A percentile compares a stretch with the other conserved stretches of the same genome.
These are phyloP conservation scores for Trichomycterus rosablanca DNA, from an alignment of 2,113 vertebrate species.

Conservation along the genomic window DNA sequence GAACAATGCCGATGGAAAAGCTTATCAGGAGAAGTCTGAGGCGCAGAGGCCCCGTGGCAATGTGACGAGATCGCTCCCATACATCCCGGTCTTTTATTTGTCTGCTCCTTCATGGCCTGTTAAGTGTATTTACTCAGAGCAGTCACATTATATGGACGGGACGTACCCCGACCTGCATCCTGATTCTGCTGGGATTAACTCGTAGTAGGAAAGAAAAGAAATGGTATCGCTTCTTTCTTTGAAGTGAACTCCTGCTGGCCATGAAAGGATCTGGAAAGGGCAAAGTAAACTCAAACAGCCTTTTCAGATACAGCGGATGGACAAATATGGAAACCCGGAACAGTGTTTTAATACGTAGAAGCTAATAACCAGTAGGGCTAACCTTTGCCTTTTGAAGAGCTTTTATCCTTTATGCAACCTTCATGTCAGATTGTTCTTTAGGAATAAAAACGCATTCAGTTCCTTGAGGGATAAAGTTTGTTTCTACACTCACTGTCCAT, in stretches of 20 bases:
- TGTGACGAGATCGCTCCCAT: slow-evolving; percentile 21
- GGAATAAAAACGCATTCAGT: too few species aligned
- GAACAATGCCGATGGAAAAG: slow-evolving; percentile 53
- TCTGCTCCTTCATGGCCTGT: slow-evolving; percentile 32
- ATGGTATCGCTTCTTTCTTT: slow-evolving; percentile 1
- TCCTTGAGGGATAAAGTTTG: too few species aligned
- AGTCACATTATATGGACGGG: slow-evolving; percentile 31
- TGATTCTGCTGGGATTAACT: slow-evolving; percentile 30
- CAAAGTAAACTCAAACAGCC: slow-evolving; percentile 3
- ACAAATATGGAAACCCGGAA: background rate
- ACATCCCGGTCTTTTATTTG: slow-evolving; percentile 30
- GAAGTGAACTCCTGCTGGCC: background rate
- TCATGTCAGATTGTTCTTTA: too few species aligned
- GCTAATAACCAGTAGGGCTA: too few species aligned
- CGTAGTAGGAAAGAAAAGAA: background rate
- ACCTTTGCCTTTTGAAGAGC: too few species aligned
- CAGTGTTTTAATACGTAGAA: too few species aligned
- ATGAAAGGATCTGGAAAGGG: background rate
- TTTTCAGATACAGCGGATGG: background rate
- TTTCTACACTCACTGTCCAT: too few species aligned
- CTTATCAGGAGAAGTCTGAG: slow-evolving; percentile 50
- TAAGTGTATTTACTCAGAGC: slow-evolving; percentile 40
- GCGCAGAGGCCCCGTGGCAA: slow-evolving; percentile 36
- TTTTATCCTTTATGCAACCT: too few species aligned
- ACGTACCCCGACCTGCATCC: slow-evolving; percentile 20